Conservation (phyloP, 2,113 vertebrate genomes). For the Odocoileus hemionus region DNA sequence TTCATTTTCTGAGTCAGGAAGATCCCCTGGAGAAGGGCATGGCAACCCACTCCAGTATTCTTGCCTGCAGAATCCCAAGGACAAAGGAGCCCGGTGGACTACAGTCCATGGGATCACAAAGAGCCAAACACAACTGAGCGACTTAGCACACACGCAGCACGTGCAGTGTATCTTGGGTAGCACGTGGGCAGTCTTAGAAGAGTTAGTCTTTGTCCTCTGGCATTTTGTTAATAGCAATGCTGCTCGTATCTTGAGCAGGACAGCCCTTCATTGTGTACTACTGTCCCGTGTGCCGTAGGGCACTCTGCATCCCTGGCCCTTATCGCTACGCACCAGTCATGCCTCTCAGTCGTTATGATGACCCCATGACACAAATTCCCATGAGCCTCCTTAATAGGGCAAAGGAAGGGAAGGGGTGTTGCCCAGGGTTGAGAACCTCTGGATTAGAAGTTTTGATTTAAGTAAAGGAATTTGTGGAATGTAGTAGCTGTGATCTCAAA, state of each 20-base stretch:
- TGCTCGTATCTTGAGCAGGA: too few species aligned
- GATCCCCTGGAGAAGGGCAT: too few species aligned
- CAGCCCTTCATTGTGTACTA: accelerated
- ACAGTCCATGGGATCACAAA: too few species aligned
- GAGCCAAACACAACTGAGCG: too few species aligned
- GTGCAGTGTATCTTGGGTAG: background rate
- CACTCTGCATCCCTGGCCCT: background rate
- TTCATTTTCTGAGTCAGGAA: too few species aligned
- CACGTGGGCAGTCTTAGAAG: background rate
- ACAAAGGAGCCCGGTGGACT: too few species aligned
- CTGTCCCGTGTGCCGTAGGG: background rate
- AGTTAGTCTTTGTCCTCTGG: background rate
- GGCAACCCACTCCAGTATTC: too few species aligned
- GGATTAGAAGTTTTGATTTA: background rate
- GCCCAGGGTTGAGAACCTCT: background rate
- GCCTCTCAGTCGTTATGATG: background rate
- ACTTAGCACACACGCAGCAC: too few species aligned
- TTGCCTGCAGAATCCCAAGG: too few species aligned
- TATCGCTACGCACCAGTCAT: background rate
- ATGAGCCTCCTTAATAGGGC: background rate
- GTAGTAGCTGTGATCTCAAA: background rate
- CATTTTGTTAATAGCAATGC: background rate
- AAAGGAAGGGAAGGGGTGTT: background rate
- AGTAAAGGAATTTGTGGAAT: background rate
- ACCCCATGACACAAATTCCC: accelerated